These are phyloP conservation scores for Oncorhynchus nerka DNA, from an alignment of 2,113 vertebrate species.

Conservation along the genomic window DNA sequence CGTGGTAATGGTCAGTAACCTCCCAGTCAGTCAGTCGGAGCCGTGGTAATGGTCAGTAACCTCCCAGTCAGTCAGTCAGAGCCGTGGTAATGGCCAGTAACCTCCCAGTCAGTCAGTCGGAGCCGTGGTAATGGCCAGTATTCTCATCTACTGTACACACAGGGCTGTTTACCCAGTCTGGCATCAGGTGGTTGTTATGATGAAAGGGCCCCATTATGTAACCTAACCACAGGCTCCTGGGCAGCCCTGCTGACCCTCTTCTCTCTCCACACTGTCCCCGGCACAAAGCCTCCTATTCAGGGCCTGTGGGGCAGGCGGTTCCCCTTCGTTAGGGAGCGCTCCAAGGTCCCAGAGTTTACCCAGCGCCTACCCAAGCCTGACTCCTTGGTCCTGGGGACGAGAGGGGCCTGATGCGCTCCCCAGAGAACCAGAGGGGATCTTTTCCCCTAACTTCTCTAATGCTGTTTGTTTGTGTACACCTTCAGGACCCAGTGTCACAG, in stretches of 20 bases:
- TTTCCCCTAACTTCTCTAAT: background rate
- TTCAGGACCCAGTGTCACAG: conserved; percentile 74
- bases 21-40: too few relatives aligned
- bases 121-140: too few relatives aligned
- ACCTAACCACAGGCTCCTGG: conserved; percentile 28
- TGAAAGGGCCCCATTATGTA: conserved; percentile 64
- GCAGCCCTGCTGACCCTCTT: conserved; percentile 21
- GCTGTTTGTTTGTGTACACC: background rate
- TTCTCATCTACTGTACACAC: background rate
- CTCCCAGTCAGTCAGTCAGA: too few relatives aligned
- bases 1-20: too few relatives aligned
- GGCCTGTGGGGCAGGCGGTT: conserved; percentile 33
- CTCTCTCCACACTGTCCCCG: conserved; percentile 12
- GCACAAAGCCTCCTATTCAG: conserved; percentile 69
- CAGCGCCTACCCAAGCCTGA: background rate
- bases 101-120: too few relatives aligned
- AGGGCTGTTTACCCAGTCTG: background rate
- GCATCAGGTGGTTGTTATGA: conserved; percentile 49
- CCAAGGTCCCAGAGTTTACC: conserved; percentile 13
- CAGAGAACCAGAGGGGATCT: background rate
- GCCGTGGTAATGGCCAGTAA: too few relatives aligned
- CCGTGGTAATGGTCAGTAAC: too few relatives aligned
- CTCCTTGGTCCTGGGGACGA: background rate
- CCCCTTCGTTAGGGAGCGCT: conserved; percentile 41
- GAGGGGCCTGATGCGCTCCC: background rate